Conservation (phyloP, 2,113 vertebrate genomes). For the Eudyptes chrysolophus region DNA sequence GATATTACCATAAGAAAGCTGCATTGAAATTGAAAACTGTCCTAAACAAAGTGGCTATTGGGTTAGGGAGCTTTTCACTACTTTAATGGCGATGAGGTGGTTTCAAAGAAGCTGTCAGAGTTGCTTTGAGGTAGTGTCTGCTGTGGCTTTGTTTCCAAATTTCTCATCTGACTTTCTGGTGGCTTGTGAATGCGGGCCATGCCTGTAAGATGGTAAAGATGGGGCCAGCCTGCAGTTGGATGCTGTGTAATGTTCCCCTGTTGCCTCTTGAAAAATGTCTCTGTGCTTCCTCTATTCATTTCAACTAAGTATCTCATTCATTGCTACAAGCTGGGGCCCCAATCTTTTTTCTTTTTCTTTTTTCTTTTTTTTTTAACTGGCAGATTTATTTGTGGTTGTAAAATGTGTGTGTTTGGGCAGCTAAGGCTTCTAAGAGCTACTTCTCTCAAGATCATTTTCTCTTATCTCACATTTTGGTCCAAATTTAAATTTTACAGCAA, state of each 20-base stretch:
- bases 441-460: background rate
- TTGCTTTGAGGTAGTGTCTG: background rate
- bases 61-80: background rate
- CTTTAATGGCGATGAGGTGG: rapidly evolving
- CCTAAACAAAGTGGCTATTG: background rate
- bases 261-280: background rate
- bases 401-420: background rate
- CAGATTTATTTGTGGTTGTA: background rate
- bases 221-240: background rate
- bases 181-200: background rate
- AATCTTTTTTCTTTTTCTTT: background rate
- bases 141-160: background rate
- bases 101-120: background rate
- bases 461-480: background rate
- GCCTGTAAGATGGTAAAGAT: background rate
- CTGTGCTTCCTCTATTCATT: background rate
- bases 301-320: background rate
- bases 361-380: background rate
- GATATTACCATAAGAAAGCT: background rate
- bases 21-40: background rate
- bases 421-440: background rate
- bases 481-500: background rate
- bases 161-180: background rate
- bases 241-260: background rate
- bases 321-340: background rate